Evolutionary conservation across 2,888 invertebrate genomes (phyloP), one percentile per base, ranked within the genome.

Genomic region (Limenitis arthemis): DNA sequence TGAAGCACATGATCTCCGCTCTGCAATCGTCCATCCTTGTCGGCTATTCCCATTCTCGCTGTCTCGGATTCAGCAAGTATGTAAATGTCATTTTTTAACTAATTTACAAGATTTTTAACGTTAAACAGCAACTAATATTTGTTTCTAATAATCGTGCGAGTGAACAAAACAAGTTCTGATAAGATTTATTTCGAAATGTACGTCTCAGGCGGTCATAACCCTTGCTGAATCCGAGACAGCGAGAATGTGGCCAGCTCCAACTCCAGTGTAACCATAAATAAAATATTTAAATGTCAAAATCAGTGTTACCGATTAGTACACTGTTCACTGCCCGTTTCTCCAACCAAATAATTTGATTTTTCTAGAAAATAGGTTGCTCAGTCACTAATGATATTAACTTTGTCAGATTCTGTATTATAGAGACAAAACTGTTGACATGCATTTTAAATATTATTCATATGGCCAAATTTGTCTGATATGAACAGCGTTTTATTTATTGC

Each of bases 1-100:
- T 99, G 98, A 66, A 99, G 89, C 67, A 99, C 94, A 86, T 99
- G 99, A 83, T 99, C 99, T 7, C 99, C 99, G 80, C 97, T 95
- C 80, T 96, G 96, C 62, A 99, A 88, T 48, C 98, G 91, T 56
- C 94, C 95, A 88, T 99, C 98, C 73, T 94, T 93, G 79, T 99
- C 98, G 37, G 99, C 98, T 12, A 97, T 95, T 57, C 99, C 98
- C 85, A 85, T 76, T 81, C 73, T 75, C 70, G 76, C 82, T 81
- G 82, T 85, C 83, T 81, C 73, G 73, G 65, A 69, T 77, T 83
- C 79, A 84, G 82, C 83, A 85, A 85, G 86, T 86, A 87, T 86
- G 86, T 86, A 85, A 87, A 86, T 86, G 87, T 86, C 86, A 86
- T 76, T 79, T 77, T 79, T 78, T 73, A 73, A 57, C 53, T 70